Base-by-base conservation (phyloP, 2,113 vertebrate genomes). In the Lophura nycthemera region DNA sequence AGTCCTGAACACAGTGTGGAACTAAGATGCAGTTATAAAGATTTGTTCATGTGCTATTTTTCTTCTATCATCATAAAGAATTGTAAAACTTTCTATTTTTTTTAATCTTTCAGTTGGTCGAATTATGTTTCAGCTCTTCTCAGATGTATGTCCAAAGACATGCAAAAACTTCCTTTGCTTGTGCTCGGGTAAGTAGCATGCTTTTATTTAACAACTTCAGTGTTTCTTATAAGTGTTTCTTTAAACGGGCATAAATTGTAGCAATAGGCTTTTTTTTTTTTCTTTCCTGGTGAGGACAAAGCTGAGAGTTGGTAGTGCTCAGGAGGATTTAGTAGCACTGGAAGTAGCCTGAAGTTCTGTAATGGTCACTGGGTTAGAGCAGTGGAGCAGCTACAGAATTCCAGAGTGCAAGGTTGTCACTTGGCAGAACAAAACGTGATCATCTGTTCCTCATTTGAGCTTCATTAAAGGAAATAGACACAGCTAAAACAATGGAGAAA, bases 71-170 rank as follows among this genome's bases (percentile, higher is more conserved):
- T 27, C 32, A 40, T 36, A 72, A 11, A 18, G 4, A 43, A 1
- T 50, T 79, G 13, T 11, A 70, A 75, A 52, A 34, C 20, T 42
- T 29, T 36, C n/a, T 29, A 29, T 30, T 52, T 16, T 32, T 12
- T 43, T 8, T 25, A 94, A 82, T 88, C 81, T 97, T 97, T 63
- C 86, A 99, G 99, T 99, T 98, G 99, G 99, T 95, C 98, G 99
- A 65, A 99, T 99, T 94, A 98, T 99, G 96, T 99, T 99, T 98
- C 99, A 99, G 89, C 99, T 99, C 83, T 99, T 99, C 97, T 99
- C 97, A 47, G 99, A 99, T 93, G 95, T 99, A 94, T 99, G 99
- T 98, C 99, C 99, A 91, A 99, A 99, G 98, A 99, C 99, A 45
- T 99, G 99, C 97, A 99, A 99, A 98, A 99, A 99, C 97, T 99